Conservation (phyloP, 2,797 vertebrate species). For the Onychomys torridus region DNA sequence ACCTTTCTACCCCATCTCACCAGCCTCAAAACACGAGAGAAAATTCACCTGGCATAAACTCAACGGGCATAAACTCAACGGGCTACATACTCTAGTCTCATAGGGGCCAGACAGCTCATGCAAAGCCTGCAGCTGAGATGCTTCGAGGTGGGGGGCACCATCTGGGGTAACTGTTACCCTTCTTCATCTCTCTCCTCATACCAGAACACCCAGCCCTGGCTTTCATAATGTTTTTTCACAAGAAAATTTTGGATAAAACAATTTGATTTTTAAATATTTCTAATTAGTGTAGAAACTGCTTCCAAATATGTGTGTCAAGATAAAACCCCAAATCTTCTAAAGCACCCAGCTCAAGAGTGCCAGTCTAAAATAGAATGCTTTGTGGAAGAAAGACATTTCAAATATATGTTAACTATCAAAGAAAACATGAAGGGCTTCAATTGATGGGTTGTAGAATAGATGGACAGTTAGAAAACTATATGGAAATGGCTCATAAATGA, state of each 20-base stretch:
- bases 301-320: slow-evolving; percentile 13
- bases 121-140: background rate
- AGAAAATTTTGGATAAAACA: background rate
- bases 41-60: slow-evolving; percentile 51
- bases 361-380: background rate
- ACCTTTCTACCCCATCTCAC: slow-evolving; percentile 30
- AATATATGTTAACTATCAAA: background rate
- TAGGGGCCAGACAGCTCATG: background rate
- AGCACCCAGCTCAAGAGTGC: background rate
- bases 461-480: background rate
- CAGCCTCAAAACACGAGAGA: background rate
- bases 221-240: background rate
- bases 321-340: slow-evolving; percentile 27
- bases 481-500: slow-evolving; percentile 5
- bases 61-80: background rate
- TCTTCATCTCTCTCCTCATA: background rate
- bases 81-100: background rate
- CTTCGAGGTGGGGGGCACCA: background rate
- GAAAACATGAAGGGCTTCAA: slow-evolving; percentile 32
- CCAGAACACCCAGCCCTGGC: background rate
- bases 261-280: slow-evolving; percentile 27
- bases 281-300: slow-evolving; percentile 32
- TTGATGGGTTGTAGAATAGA: background rate
- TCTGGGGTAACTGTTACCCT: background rate
- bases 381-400: background rate